phyloP scores from a whole-genome alignment of 2,113 vertebrate genomes.

The Aleadryas rufinucha region DNA sequence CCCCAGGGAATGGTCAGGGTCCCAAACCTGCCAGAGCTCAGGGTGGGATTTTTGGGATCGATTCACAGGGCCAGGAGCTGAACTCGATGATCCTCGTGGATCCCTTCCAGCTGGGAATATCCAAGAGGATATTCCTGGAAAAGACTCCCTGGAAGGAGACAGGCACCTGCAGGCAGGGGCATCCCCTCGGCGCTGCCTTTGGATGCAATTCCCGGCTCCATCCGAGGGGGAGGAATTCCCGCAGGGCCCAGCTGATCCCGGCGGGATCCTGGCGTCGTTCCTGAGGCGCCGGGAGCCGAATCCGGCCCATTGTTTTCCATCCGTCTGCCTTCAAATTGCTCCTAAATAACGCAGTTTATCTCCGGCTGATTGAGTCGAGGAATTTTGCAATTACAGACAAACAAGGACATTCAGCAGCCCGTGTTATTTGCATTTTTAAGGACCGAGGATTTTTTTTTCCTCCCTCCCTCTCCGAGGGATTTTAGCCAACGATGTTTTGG shows the following conservation, averaged over 20 bases:
- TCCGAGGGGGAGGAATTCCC: neutral
- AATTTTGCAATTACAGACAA: constrained; percentile 62
- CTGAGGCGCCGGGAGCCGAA: neutral
- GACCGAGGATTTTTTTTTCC: neutral
- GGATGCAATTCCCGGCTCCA: neutral
- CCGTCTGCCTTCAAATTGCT: constrained; percentile 59
- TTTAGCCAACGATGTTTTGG: neutral
- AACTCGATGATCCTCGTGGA: accelerated
- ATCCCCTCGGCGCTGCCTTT: accelerated
- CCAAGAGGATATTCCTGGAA: neutral
- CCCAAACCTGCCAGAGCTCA: neutral
- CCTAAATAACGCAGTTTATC: constrained; percentile 63
- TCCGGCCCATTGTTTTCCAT: constrained; percentile 42
- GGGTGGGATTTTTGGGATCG: neutral
- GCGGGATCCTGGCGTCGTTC: neutral
- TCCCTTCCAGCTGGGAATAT: neutral
- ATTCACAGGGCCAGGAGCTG: neutral
- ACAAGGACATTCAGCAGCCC: constrained; percentile 48
- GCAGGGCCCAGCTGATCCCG: neutral
- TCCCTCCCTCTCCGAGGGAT: neutral
- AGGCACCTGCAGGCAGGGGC: accelerated
- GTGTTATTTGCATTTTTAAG: constrained; percentile 64
- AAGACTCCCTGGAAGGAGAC: neutral
- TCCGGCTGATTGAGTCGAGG: constrained; percentile 55
- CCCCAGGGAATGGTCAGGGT: accelerated